Conservation (phyloP, 1,140 invertebrate genomes). For the Forficula auricularia region DNA sequence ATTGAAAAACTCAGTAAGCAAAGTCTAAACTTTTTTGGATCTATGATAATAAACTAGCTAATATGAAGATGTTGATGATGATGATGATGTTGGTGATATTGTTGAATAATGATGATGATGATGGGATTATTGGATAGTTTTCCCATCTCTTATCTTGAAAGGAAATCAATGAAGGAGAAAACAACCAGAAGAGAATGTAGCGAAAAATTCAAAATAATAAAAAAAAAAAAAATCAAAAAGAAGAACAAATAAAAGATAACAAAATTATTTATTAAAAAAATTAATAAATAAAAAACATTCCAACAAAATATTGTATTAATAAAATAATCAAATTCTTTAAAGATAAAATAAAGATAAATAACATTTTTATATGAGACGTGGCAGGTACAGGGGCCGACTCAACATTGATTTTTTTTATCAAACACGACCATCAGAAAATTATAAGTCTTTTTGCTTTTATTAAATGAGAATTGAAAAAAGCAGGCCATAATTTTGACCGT, state of each 20-base stretch:
- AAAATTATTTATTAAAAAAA: slow-evolving; percentile 3
- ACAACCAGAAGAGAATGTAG: slow-evolving; percentile 4
- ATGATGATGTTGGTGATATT: neutral
- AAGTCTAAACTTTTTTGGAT: neutral
- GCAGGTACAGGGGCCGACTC: too few species aligned
- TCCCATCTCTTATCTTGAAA: neutral
- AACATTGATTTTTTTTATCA: too few species aligned
- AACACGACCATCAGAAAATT: too few species aligned
- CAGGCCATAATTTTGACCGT: too few species aligned
- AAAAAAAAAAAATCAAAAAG: slow-evolving; percentile 20
- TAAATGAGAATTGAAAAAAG: too few species aligned
- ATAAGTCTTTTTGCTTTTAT: too few species aligned
- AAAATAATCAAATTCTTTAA: too few species aligned
- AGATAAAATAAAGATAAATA: too few species aligned
- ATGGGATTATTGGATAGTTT: slow-evolving; percentile 3
- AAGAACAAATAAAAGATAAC: slow-evolving; percentile 7
- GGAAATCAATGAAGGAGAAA: slow-evolving; percentile 9
- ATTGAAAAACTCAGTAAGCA: neutral
- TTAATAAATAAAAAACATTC: slow-evolving; percentile 3
- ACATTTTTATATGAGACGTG: too few species aligned
- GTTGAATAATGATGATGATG: slow-evolving; percentile 5
- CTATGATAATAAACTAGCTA: too few species aligned
- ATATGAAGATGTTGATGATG: slow-evolving; percentile 1
- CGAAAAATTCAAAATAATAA: slow-evolving; percentile 19
- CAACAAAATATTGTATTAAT: slow-evolving; percentile 7